Evolutionary conservation across 2,113 vertebrate species (phyloP), one percentile per base, ranked within the genome.

Genomic region (Chroicocephalus ridibundus): DNA sequence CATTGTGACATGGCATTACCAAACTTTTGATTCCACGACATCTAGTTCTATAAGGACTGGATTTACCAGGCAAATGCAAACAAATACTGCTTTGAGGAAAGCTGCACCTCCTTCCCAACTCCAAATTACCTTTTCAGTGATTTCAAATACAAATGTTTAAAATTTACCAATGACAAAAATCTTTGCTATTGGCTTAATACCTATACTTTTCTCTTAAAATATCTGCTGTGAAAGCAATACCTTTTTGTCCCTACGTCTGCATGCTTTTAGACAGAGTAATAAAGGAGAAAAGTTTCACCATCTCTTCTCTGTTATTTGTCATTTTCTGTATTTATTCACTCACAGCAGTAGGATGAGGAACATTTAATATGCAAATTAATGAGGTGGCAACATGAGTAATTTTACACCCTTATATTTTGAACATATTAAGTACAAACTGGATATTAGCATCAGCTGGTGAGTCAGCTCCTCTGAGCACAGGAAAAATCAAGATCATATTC

Each of bases 381-480:
- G 68, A 89, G 74, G 57, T 87, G 36, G 46, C 40, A 88, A 46
- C 64, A 10, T 94, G 79, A 94, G 52, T 84, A 91, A 94, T 94
- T 94, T 92, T 89, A 80, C 66, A 87, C 9, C 12, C 16, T 83
- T 83, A 26, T 65, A 90, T 76, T 86, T 66, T 81, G 40, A 91
- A 82, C 47, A 42, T 60, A 68, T 44, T 88, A 86, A 91, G 46
- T 75, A 66, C 42, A 91, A 93, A 71, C 16, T 82, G 51, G 40
- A 22, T 89, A 85, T 92, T 83, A 76, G 13, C 81, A 93, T 76
- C 34, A 89, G 29, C 51, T 86, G 25, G 29, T 94, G 75, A 90
- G 74, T 91, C 84, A 95, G 66, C 47, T 90, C 18, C 42, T 91
- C 57, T 58, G 25, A 93, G 58, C 27, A 80, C 44, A 75, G 64